Base-by-base conservation (phyloP, 2,113 vertebrate species). In the Serinus canaria region DNA sequence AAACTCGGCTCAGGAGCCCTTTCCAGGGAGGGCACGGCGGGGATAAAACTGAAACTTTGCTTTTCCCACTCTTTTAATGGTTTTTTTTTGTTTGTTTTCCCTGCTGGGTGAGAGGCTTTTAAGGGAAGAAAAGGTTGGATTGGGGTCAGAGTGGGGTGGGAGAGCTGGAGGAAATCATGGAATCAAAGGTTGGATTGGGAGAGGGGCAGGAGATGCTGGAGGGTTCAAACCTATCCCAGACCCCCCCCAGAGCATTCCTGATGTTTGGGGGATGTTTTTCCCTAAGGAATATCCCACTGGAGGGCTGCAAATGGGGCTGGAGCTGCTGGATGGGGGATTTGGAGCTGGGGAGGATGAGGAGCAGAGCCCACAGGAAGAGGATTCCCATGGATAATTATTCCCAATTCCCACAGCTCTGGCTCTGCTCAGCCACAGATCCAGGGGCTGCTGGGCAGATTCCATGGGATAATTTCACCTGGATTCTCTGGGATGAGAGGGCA, bases 231-330 rank as follows among this genome's bases (percentile, higher is more conserved):
- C 31, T 30, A 30, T 31, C 43, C 46, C 77, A 33, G 37, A 28
- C 46, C 15, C 7, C 15, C 7, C 13, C 0, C 15, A 0, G 1
- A 67, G 16, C 5, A 3, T 23, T 70, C 55, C 39, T 2, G 1
- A 9, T 7, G 46, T 44, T 18, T 2, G 8, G 41, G 58, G 77
- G 8, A 8, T 0, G 11, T 7, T 69, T 44, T 20, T n/a, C 55
- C 21, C 3, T 13, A 22, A 5, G 76, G n/a, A 47, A 35, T n/a
- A 28, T 12, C 9, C 15, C 0, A 0, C 0, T 11, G 28, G 23
- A 49, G 35, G 44, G 17, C 39, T 28, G 39, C 7, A 28, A 33
- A 24, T 1, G 15, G 60, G 28, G 49, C 60, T 74, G 76, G 55
- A 74, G 39, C 27, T 64, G 24, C 44, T 49, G 56, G 28, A 2